A percentile compares a stretch with the other conserved stretches of the same genome.
phyloP scores from a whole-genome alignment of 2,888 invertebrate genomes.

The Nomada ferruginata region DNA sequence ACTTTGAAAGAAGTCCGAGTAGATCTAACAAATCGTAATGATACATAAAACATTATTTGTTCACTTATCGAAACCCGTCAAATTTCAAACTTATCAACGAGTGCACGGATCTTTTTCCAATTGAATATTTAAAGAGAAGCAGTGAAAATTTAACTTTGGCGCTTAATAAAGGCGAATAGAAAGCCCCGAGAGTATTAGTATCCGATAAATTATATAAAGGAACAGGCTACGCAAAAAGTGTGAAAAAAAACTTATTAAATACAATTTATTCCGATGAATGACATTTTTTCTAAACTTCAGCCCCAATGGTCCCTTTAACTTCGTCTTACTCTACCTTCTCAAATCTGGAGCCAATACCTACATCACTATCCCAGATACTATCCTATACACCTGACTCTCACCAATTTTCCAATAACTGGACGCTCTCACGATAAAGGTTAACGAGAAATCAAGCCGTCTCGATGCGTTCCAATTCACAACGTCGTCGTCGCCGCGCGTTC shows the following conservation, averaged over 20 bases:
- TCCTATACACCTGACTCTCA: slow-evolving; percentile 2
- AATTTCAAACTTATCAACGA: too few relatives aligned
- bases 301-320: neutral
- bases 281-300: neutral
- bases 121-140: too few relatives aligned
- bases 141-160: too few relatives aligned
- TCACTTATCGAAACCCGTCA: too few relatives aligned
- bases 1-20: too few relatives aligned
- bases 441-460: neutral
- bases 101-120: too few relatives aligned
- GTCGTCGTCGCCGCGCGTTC: slow-evolving; percentile 3
- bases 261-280: neutral
- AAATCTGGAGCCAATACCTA: neutral
- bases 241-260: neutral
- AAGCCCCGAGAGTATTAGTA: too few relatives aligned
- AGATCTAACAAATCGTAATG: too few relatives aligned
- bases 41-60: too few relatives aligned
- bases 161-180: too few relatives aligned
- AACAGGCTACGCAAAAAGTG: too few relatives aligned
- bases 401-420: neutral
- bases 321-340: neutral
- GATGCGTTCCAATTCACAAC: slow-evolving; percentile 1
- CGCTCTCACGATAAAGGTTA: slow-evolving; percentile 25
- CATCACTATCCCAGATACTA: neutral
- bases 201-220: too few relatives aligned